A percentile compares a stretch with the other conserved stretches of the same genome.
Conservation (phyloP, 2,113 vertebrate species). For the Agapornis roseicollis region DNA sequence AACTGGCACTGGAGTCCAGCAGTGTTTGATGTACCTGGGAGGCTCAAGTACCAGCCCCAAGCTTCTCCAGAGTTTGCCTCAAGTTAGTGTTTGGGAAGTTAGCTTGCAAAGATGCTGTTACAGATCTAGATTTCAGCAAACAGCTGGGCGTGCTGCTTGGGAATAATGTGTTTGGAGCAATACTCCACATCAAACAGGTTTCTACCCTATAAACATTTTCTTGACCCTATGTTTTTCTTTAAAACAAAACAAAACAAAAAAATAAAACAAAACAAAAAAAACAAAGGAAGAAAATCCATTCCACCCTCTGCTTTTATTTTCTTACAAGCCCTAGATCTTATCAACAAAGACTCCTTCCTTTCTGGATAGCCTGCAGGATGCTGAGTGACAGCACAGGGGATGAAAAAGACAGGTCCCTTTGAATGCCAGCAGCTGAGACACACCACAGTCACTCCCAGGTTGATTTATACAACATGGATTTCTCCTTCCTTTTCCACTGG, state of each 20-base stretch:
- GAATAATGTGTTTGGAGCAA: background rate
- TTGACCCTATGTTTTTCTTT: background rate
- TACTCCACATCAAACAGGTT: background rate
- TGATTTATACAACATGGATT: background rate
- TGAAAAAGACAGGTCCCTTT: background rate
- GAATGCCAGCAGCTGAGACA: background rate
- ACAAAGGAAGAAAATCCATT: background rate
- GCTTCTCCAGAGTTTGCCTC: background rate
- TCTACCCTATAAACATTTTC: background rate
- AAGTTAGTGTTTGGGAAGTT: fast-evolving
- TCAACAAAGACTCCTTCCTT: background rate
- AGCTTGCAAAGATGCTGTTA: background rate
- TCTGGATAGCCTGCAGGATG: background rate
- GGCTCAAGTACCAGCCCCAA: background rate
- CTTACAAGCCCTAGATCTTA: background rate
- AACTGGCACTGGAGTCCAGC: background rate
- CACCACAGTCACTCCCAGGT: background rate
- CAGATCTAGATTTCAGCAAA: background rate
- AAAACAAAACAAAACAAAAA: background rate
- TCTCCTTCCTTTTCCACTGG: background rate
- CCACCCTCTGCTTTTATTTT: background rate
- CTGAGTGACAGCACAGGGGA: background rate
- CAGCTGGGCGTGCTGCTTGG: background rate
- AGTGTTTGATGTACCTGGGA: background rate
- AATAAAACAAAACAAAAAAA: background rate